Percentiles rank a stretch among this genome's conserved stretches.
phyloP scores from a whole-genome alignment of 1,140 invertebrate species.

The Drosophila guanche region DNA sequence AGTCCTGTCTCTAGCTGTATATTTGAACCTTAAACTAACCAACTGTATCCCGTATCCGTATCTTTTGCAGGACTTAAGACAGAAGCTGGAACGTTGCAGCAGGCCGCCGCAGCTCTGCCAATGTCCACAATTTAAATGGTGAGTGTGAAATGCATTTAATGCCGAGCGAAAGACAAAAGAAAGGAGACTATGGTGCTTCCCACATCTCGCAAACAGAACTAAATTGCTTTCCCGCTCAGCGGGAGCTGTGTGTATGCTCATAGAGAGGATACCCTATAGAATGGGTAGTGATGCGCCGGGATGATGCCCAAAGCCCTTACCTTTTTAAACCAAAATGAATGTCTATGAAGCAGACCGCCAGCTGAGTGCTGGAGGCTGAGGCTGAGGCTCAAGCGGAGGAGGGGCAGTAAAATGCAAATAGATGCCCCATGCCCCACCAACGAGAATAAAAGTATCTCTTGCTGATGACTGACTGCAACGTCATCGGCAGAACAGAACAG shows the following conservation, averaged over 20 bases:
- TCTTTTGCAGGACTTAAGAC: constrained; percentile 24
- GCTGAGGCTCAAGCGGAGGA: not conserved
- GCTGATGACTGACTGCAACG: constrained; percentile 45
- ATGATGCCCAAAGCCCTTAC: constrained; percentile 17
- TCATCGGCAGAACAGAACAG: constrained; percentile 9
- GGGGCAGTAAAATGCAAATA: constrained; percentile 66
- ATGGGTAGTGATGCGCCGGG: not conserved
- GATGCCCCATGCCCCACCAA: constrained; percentile 40
- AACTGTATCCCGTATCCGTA: not conserved
- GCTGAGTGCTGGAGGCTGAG: constrained; percentile 4
- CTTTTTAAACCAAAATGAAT: constrained; percentile 77
- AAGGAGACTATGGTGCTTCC: constrained; percentile 6
- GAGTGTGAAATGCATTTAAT: constrained; percentile 69
- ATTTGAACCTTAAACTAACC: not conserved
- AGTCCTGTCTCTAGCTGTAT: not conserved
- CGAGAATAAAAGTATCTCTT: constrained; percentile 27
- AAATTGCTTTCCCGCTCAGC: constrained; percentile 68
- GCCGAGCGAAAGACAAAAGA: too few relatives aligned
- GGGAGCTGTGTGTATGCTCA: not conserved
- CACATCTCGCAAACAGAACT: constrained; percentile 18
- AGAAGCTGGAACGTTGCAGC: constrained; percentile 20
- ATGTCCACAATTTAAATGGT: constrained; percentile 75
- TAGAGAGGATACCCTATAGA: not conserved
- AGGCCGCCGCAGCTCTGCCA: constrained; percentile 26
- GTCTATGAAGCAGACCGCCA: constrained; percentile 40